phyloP scores from a whole-genome alignment of 2,888 invertebrate species.

The Aphidoletes aphidimyza region DNA sequence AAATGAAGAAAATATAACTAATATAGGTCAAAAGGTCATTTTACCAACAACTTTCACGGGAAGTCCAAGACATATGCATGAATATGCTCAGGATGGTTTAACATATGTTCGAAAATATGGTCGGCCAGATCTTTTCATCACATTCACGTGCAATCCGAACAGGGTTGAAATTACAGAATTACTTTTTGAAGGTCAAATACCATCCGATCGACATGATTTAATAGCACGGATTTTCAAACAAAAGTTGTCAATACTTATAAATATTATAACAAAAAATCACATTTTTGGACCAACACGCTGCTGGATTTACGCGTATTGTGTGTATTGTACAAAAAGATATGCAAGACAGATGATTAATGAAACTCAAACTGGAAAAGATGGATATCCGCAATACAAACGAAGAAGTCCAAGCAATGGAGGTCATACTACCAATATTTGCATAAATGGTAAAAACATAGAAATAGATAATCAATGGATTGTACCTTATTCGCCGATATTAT shows the following conservation, averaged over 20 bases:
- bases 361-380: slow-evolving; percentile 61
- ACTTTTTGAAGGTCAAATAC: slow-evolving; percentile 37
- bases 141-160: slow-evolving; percentile 56
- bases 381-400: slow-evolving; percentile 61
- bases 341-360: slow-evolving; percentile 59
- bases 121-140: slow-evolving; percentile 57
- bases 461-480: slow-evolving; percentile 63
- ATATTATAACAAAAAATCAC: slow-evolving; percentile 52
- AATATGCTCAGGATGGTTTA: slow-evolving; percentile 58
- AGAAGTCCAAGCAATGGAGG: slow-evolving; percentile 59
- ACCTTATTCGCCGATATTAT: slow-evolving; percentile 58
- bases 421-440: slow-evolving; percentile 58
- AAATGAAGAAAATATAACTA: slow-evolving; percentile 57
- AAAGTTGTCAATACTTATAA: slow-evolving; percentile 54
- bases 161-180: slow-evolving; percentile 56
- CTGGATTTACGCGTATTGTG: too few relatives aligned
- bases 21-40: neutral
- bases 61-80: neutral
- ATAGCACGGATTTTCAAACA: slow-evolving; percentile 58
- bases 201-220: slow-evolving; percentile 56
- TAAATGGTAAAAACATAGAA: slow-evolving; percentile 56
- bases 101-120: slow-evolving; percentile 57
- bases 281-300: too few relatives aligned
- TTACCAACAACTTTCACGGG: neutral
- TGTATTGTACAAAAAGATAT: slow-evolving; percentile 62